Evolutionary conservation across 2,888 invertebrate genomes (phyloP), one percentile per base, ranked within the genome.

Genomic region (Agrilus biguttatus): DNA sequence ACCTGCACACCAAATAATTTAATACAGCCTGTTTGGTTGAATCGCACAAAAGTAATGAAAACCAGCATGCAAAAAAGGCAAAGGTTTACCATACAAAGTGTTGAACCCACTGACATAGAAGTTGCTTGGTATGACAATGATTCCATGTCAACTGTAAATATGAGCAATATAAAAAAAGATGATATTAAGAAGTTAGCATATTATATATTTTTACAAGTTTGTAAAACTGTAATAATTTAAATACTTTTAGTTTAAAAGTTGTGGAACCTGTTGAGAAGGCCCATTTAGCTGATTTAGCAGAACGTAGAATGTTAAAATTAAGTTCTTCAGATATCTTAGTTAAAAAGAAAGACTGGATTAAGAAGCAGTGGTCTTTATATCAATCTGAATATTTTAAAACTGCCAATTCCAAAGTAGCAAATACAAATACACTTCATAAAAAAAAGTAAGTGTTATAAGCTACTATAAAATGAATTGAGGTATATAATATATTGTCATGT

Each of bases 201-300:
- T 46, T 14, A 45, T 7, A 45, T n/a, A 17, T 37, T 8, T 37
- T 10, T 45, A 28, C 3, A 38, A 35, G 4, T 35, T 41, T 36
- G 36, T 23, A 13, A 19, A 13, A 8, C 37, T 35, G n/a, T n/a
- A 8, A 6, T 34, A 13, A 17, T n/a, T 14, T 10, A 36, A 36
- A 13, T 17, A 36, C 13, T 58, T 64, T 42, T 53, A 76, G 86
- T 55, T 69, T 93, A 40, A 85, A 86, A 61, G 73, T 87, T 49
- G 67, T 93, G 48, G 90, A 89, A 59, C 81, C 88, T 44, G 88
- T 89, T 56, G 86, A 87, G 61, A 83, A 88, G 36, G 86, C 86
- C 61, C 87, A 86, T 51, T 72, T 90, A 52, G 28, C 10, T 28
- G 91, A 93, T 70, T 81, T 93, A 37, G 87, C 89, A 43, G 92